Evolutionary conservation across 2,888 invertebrate species (phyloP).

Genomic region (Pammene fasciana): DNA sequence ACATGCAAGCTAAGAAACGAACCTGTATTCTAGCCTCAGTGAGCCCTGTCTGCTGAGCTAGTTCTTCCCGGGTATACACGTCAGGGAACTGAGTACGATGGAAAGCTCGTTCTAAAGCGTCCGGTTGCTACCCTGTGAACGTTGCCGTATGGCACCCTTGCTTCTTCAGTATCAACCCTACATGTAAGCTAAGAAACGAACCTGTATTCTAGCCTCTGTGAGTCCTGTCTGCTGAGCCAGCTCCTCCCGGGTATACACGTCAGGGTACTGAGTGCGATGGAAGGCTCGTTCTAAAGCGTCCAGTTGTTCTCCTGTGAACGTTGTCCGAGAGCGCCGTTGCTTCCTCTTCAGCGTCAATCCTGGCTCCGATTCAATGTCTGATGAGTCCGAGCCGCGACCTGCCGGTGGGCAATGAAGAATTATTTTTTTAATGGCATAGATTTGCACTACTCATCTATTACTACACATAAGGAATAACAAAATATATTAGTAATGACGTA

Average conservation of each 20-base stretch:
- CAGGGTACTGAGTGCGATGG: conserved; percentile 96
- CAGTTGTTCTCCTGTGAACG: conserved; percentile 96
- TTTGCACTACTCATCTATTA: too few species aligned
- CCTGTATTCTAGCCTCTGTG: conserved; percentile 97
- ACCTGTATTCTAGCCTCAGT: conserved; percentile 98
- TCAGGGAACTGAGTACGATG: conserved; percentile 97
- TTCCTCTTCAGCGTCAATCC: conserved; percentile 95
- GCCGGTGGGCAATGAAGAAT: not conserved
- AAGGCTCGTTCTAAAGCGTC: conserved; percentile 96
- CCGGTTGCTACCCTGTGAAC: conserved; percentile 96
- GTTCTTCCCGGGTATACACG: conserved; percentile 95
- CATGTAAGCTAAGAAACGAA: conserved; percentile 53
- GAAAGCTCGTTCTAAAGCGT: conserved; percentile 95
- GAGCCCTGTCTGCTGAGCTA: conserved; percentile 94
- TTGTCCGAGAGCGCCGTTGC: conserved; percentile 95
- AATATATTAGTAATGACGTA: too few species aligned
- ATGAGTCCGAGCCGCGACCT: conserved; percentile 81
- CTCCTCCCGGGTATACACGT: conserved; percentile 96
- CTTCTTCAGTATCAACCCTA: conserved; percentile 92
- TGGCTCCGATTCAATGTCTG: conserved; percentile 95
- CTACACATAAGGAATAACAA: too few species aligned
- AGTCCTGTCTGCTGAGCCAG: conserved; percentile 94
- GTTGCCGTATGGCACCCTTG: conserved; percentile 96
- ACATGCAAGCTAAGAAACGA: conserved; percentile 34
- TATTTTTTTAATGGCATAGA: not conserved